Percentiles rank a stretch among this genome's conserved stretches.
Conservation (phyloP, 1,140 invertebrate species). For the Neuroterus valhalla region DNA sequence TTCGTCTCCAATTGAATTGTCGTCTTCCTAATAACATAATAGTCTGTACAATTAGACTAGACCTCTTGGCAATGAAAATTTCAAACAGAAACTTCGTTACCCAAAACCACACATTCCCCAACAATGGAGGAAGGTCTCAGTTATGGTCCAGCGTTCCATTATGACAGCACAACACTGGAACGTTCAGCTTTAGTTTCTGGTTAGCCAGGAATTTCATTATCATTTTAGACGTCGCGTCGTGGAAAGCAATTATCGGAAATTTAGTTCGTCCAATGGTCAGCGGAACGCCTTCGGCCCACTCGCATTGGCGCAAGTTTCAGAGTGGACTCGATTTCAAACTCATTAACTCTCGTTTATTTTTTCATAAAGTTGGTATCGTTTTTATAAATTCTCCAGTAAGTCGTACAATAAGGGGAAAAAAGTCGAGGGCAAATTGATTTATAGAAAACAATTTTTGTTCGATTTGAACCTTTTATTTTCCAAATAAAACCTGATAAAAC, state of each 20-base stretch:
- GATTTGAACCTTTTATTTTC: no score
- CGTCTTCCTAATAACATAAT: no score
- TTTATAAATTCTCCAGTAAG: no score
- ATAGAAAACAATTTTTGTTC: no score
- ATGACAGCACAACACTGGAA: conserved; percentile 41
- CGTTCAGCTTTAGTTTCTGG: conserved; percentile 46
- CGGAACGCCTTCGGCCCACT: conserved; percentile 52
- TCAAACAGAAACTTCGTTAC: neutral
- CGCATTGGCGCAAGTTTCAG: conserved; percentile 34
- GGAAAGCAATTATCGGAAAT: conserved; percentile 73
- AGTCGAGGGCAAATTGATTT: no score
- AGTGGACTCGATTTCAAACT: neutral
- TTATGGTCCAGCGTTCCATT: conserved; percentile 35
- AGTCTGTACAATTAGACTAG: no score
- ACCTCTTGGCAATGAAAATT: neutral
- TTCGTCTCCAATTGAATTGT: no score
- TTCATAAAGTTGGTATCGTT: no score
- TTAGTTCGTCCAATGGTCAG: conserved; percentile 66
- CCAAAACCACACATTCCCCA: neutral
- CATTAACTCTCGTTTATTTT: no score
- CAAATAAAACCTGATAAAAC: no score
- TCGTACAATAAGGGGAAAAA: no score
- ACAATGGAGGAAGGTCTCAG: conserved; percentile 2
- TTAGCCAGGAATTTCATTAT: conserved; percentile 71
- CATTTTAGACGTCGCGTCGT: conserved; percentile 67